Evolutionary conservation across 2,113 vertebrate genomes (phyloP).

Genomic region (Anolis carolinensis): DNA sequence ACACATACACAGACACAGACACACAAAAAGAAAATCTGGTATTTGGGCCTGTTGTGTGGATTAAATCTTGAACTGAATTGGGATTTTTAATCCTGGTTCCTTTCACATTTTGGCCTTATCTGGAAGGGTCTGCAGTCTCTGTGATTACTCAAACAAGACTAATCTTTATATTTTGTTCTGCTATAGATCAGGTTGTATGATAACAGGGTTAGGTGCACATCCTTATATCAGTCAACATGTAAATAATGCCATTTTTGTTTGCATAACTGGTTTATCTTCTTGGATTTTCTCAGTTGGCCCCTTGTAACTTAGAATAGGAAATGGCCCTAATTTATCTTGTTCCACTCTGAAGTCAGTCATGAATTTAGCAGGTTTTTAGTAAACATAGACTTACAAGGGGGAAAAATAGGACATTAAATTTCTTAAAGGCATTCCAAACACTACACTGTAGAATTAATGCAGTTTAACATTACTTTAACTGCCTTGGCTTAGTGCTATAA

Average conservation of each 20-base stretch:
- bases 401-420: not conserved
- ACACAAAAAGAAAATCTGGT: no score
- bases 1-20: no score
- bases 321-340: not conserved
- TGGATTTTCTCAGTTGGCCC: not conserved
- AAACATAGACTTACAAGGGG: not conserved
- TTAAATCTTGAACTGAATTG: no score
- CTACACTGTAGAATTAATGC: no score
- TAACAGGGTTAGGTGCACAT: no score
- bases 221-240: no score
- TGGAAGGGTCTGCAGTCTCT: not conserved
- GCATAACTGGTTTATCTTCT: not conserved
- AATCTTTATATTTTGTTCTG: not conserved
- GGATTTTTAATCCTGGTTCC: no score
- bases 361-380: not conserved
- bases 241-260: not conserved
- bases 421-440: not conserved
- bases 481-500: no score
- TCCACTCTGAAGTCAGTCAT: not conserved
- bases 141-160: not conserved
- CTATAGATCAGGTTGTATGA: not conserved
- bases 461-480: no score
- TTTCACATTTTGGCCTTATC: no score
- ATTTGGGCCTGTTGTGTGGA: no score
- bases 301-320: not conserved